A percentile compares a stretch with the other conserved stretches of the same genome.
Conservation (phyloP, 1,140 invertebrate genomes). For the Achroia grisella region DNA sequence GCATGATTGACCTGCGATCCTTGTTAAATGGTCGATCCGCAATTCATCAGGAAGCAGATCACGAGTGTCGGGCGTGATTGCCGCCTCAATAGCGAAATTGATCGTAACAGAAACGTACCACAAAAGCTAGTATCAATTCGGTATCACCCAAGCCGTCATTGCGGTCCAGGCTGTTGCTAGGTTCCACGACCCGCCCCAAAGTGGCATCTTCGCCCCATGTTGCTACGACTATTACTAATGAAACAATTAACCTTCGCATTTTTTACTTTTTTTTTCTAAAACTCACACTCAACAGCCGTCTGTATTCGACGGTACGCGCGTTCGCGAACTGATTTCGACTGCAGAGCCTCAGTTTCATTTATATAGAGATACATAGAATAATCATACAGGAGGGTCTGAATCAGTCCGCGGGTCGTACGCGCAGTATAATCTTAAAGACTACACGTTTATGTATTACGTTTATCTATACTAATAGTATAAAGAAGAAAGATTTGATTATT, state of each 20-base stretch:
- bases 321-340: constrained; percentile 56
- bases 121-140: constrained; percentile 43
- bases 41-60: constrained; percentile 15
- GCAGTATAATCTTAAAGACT: no score
- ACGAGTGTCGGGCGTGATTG: constrained; percentile 19
- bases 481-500: no score
- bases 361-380: constrained; percentile 51
- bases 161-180: constrained; percentile 16
- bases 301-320: constrained; percentile 41
- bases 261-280: constrained; percentile 10
- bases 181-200: constrained; percentile 12
- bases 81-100: constrained; percentile 12
- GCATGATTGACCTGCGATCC: constrained; percentile 5
- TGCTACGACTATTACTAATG: constrained; percentile 14
- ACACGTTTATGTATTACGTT: no score
- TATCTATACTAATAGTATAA: no score
- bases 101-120: constrained; percentile 36
- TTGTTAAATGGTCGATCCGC: constrained; percentile 12
- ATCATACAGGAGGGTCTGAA: constrained; percentile 31
- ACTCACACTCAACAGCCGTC: constrained; percentile 10
- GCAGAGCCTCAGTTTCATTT: constrained; percentile 49
- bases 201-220: constrained; percentile 14
- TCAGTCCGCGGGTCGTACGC: constrained; percentile 1
- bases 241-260: constrained; percentile 25
- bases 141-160: constrained; percentile 32